phyloP scores from a whole-genome alignment of 2,888 invertebrate species.

The Eutolmus rufibarbis region DNA sequence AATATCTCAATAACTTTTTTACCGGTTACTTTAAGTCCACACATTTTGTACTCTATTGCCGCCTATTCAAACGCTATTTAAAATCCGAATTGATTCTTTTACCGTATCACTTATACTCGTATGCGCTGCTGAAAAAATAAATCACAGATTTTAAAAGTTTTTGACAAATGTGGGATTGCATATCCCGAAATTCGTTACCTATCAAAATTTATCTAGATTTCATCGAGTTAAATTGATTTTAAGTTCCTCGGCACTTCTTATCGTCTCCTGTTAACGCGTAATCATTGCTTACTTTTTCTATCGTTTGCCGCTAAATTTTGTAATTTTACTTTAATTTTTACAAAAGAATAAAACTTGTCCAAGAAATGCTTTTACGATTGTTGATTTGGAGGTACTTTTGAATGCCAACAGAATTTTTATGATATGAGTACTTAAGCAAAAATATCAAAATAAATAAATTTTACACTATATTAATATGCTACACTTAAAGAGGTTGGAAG shows the following conservation, averaged over 20 bases:
- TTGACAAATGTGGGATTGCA: neutral
- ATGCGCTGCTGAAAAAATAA: neutral
- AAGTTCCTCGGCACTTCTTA: neutral
- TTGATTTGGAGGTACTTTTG: neutral
- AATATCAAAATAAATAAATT: neutral
- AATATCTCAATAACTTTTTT: neutral
- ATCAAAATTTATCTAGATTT: neutral
- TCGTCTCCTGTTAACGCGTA: neutral
- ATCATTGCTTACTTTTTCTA: neutral
- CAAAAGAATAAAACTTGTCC: neutral
- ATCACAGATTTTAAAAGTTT: slow-evolving; percentile 33
- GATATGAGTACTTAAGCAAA: neutral
- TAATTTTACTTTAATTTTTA: neutral
- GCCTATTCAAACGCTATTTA: slow-evolving; percentile 14
- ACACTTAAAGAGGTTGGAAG: neutral
- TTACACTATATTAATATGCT: neutral
- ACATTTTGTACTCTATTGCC: slow-evolving; percentile 35
- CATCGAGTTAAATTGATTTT: neutral
- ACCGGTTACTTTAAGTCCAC: slow-evolving; percentile 18
- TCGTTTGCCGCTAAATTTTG: neutral
- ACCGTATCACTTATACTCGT: neutral
- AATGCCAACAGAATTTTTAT: neutral
- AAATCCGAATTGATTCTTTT: slow-evolving; percentile 23
- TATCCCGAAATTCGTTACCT: slow-evolving; percentile 18
- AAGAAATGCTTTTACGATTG: neutral